Conservation (phyloP, 1,140 invertebrate species). For the Elymnias hypermnestra region DNA sequence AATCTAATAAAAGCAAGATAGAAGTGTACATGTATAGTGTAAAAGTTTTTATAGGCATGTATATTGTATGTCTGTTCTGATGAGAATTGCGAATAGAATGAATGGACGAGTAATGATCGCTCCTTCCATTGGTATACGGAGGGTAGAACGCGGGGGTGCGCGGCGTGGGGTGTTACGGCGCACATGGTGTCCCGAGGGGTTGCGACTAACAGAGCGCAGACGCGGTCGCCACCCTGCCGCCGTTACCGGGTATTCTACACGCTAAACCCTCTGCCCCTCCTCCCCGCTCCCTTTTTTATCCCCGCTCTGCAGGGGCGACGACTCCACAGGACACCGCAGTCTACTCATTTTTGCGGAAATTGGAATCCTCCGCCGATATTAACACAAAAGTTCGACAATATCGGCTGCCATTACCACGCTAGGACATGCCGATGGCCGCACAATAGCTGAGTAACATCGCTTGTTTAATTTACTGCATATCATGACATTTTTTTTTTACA, state of each 20-base stretch:
- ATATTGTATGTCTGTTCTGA: conserved; percentile 28
- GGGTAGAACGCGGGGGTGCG: conserved; percentile 24
- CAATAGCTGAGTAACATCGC: conserved; percentile 1
- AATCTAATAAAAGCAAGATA: no score
- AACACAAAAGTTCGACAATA: conserved; percentile 27
- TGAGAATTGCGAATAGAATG: conserved; percentile 39
- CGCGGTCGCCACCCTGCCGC: conserved; percentile 38
- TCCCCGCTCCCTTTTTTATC: conserved; percentile 24
- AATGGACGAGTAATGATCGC: conserved; percentile 66
- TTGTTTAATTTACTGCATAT: conserved; percentile 15
- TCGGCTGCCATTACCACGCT: conserved; percentile 21
- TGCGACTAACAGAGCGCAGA: conserved; percentile 36
- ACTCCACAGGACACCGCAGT: conserved; percentile 42
- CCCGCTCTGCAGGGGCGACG: conserved; percentile 63
- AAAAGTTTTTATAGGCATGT: background rate
- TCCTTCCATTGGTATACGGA: conserved; percentile 31
- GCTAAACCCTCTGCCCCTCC: conserved; percentile 15
- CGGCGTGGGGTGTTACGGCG: conserved; percentile 13
- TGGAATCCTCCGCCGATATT: conserved; percentile 48
- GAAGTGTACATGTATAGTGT: no score
- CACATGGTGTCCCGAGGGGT: conserved; percentile 33
- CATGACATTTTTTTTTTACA: no score
- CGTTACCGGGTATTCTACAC: conserved; percentile 22
- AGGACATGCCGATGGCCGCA: background rate
- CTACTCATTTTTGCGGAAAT: conserved; percentile 65